phyloP scores from a whole-genome alignment of 1,140 invertebrate genomes.

The Choristoneura fumiferana region DNA sequence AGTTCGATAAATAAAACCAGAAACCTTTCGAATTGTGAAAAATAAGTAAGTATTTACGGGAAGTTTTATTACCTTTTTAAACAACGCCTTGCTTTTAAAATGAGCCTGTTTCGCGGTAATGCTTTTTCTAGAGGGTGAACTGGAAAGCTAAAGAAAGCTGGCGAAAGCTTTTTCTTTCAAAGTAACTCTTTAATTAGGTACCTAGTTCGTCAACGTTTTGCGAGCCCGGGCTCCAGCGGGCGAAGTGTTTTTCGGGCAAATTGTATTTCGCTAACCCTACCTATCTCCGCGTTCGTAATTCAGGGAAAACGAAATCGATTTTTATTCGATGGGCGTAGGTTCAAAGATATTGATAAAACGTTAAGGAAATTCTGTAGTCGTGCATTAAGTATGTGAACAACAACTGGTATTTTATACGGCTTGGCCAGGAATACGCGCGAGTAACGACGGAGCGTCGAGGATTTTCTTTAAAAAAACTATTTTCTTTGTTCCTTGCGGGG shows the following conservation, averaged over 20 bases:
- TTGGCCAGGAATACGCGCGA: too few species aligned
- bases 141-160: background rate
- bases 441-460: too few species aligned
- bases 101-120: constrained; percentile 1
- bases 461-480: too few species aligned
- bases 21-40: too few species aligned
- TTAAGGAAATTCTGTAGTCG: too few species aligned
- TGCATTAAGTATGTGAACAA: too few species aligned
- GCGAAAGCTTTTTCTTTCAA: background rate
- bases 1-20: too few species aligned
- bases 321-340: background rate
- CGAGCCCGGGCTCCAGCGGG: background rate
- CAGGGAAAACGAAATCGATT: constrained; percentile 6
- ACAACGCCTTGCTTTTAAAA: constrained; percentile 7
- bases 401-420: too few species aligned
- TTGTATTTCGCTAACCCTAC: constrained; percentile 8
- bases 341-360: background rate
- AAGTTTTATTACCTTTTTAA: background rate
- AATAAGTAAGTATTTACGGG: background rate
- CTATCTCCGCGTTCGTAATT: constrained; percentile 2
- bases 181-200: constrained; percentile 14
- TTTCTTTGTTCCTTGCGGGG: too few species aligned
- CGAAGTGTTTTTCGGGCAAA: constrained; percentile 3
- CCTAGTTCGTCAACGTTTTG: constrained; percentile 9
- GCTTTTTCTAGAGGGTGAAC: background rate